Conservation (phyloP, 1,140 invertebrate genomes). For the Cotesia glomerata region DNA sequence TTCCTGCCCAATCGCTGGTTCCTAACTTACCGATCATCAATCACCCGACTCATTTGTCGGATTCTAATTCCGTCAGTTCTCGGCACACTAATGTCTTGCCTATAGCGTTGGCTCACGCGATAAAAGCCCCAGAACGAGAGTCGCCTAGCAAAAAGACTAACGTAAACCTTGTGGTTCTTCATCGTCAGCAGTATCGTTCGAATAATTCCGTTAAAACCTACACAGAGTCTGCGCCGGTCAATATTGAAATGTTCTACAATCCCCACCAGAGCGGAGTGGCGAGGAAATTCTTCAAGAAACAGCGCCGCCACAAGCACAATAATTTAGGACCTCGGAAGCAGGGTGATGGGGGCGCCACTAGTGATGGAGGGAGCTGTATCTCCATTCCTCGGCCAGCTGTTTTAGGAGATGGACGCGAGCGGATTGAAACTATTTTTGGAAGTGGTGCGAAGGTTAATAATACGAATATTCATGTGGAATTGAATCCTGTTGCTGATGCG, state of each 20-base stretch:
- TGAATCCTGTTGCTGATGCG: constrained; percentile 63
- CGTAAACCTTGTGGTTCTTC: constrained; percentile 72
- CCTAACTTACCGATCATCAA: constrained; percentile 48
- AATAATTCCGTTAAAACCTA: constrained; percentile 75
- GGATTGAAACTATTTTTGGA: constrained; percentile 69
- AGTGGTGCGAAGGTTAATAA: constrained; percentile 78
- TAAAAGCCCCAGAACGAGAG: constrained; percentile 36
- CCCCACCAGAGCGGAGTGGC: constrained; percentile 91
- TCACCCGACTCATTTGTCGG: constrained; percentile 56
- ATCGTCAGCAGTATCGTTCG: constrained; percentile 73
- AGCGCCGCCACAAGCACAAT: constrained; percentile 75
- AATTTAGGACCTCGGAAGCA: constrained; percentile 73
- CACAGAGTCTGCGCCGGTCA: constrained; percentile 65
- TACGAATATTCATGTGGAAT: constrained; percentile 77
- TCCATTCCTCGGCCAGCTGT: constrained; percentile 59
- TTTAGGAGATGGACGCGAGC: constrained; percentile 63
- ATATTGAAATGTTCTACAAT: constrained; percentile 88
- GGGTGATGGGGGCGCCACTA: constrained; percentile 69
- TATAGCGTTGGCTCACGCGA: not conserved
- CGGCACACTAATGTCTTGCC: constrained; percentile 51
- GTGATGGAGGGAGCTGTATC: constrained; percentile 61
- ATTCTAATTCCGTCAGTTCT: constrained; percentile 55
- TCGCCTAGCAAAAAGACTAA: constrained; percentile 59
- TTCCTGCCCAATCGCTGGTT: constrained; percentile 61
- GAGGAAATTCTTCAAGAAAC: constrained; percentile 89